Base-by-base conservation (phyloP, 2,888 invertebrate species). In the Capitulum mitella region DNA sequence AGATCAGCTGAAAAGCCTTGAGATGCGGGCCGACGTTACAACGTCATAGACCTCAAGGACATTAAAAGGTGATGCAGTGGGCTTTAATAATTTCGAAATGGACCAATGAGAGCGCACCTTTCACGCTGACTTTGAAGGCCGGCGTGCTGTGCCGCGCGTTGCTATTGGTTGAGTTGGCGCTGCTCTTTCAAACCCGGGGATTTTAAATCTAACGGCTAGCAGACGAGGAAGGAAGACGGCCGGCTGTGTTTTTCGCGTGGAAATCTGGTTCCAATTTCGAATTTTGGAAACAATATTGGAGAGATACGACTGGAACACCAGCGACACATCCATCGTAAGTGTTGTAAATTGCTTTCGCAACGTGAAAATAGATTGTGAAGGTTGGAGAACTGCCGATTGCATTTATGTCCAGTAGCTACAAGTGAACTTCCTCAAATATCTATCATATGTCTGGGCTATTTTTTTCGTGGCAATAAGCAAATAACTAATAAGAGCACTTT, bases 11-110 rank as follows among this genome's bases (percentile, higher is more conserved):
- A 40, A 40, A 12, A 70, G n/a, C 70, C 70, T 40, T 40, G 40
- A 70, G 40, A 29, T 37, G 26, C 26, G 22, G 12, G 8, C 70
- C 37, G 70, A 70, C 70, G 70, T 70, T 70, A 40, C 40, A 16
- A 40, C 70, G 70, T 40, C 37, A 37, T 40, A 40, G 22, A 70
- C 29, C 75, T 76, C 76, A 76, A 76, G 76, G 76, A 46, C 76
- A 76, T 76, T 76, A 76, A 76, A 74, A 46, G 76, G 76, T 32
- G 32, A 76, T 29, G 32, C 43, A 29, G 32, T 46, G 76, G 76
- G 46, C 43, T 76, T 76, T 76, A 76, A 76, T 43, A 76, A 76
- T 76, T 76, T 76, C 76, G 46, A 76, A 76, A 46, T 46, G 29
- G 3, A 48, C 76, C 76, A 76, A 76, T 76, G 16, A 26, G 5